A percentile compares a stretch with the other conserved stretches of the same genome.
Evolutionary conservation across 2,797 vertebrate genomes (phyloP).

Genomic region (Crypturellus tataupa): DNA sequence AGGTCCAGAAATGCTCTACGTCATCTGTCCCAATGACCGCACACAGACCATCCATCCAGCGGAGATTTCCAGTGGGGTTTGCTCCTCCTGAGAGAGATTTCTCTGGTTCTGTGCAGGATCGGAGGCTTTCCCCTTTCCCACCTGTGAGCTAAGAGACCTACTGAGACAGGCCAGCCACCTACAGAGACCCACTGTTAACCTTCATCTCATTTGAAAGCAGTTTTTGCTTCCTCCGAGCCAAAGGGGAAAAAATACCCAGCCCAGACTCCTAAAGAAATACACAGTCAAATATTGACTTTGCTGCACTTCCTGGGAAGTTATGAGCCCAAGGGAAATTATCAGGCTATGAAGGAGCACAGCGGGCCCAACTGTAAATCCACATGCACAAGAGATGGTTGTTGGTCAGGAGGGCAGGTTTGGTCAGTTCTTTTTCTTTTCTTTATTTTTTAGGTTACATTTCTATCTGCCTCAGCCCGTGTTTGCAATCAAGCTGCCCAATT

Average conservation of each 20-base stretch:
- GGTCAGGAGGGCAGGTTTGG: neutral
- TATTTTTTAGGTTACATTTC: neutral
- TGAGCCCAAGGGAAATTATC: neutral
- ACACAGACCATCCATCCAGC: accelerated
- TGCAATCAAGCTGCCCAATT: neutral
- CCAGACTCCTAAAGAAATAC: neutral
- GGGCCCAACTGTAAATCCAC: neutral
- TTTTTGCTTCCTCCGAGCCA: neutral
- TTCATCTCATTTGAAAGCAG: neutral
- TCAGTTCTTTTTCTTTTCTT: neutral
- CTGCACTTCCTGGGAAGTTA: neutral
- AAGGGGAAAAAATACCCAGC: neutral
- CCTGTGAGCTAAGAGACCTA: neutral
- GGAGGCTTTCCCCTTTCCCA: neutral
- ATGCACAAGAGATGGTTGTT: neutral
- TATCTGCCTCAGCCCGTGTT: neutral
- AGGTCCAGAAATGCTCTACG: accelerated
- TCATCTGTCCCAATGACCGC: accelerated
- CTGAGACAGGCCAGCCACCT: neutral
- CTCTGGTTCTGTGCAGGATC: neutral
- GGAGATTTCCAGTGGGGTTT: neutral
- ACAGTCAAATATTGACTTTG: neutral
- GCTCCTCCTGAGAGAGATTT: neutral
- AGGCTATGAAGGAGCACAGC: neutral
- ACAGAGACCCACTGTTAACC: neutral